Percentiles rank a stretch among this genome's conserved stretches.
Evolutionary conservation across 2,797 vertebrate genomes (phyloP).

Genomic region (Enteromius afrohamiltoni): DNA sequence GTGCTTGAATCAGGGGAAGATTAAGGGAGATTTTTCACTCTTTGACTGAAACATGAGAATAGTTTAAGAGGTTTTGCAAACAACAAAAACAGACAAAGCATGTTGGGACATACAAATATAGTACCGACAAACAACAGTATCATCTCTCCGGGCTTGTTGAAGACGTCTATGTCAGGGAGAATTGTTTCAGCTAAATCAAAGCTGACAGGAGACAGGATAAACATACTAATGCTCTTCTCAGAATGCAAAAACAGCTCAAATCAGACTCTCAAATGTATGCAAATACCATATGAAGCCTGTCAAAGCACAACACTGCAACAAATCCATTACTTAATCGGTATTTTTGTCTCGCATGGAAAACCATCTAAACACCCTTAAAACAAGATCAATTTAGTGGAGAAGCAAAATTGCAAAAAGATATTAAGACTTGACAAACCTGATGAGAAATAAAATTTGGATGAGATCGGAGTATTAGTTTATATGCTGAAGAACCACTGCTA

Average conservation of each 20-base stretch:
- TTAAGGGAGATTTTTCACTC: conserved; percentile 11
- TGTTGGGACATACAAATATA: conserved; percentile 19
- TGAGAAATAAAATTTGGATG: background rate
- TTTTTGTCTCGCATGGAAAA: background rate
- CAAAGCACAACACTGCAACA: background rate
- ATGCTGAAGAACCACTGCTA: conserved; percentile 1
- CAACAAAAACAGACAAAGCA: conserved; percentile 31
- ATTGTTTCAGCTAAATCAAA: conserved; percentile 37
- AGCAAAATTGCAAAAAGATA: background rate
- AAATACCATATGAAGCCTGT: background rate
- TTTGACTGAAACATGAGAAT: conserved; percentile 32
- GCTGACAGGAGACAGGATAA: conserved; percentile 18
- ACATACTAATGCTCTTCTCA: conserved; percentile 23
- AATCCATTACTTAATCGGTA: background rate
- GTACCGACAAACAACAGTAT: conserved; percentile 9
- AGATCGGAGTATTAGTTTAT: background rate
- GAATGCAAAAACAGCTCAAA: conserved; percentile 15
- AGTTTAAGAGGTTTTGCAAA: conserved; percentile 35
- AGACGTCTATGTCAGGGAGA: conserved; percentile 16
- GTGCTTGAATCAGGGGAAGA: conserved; percentile 25
- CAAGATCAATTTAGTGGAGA: background rate
- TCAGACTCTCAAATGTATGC: conserved; percentile 13
- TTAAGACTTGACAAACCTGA: background rate
- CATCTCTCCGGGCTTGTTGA: conserved; percentile 17
- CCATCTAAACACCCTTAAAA: conserved; percentile 10